Percentiles rank a stretch among this genome's conserved stretches.
Conservation (phyloP, 2,888 invertebrate genomes). For the Punctoribates punctum region DNA sequence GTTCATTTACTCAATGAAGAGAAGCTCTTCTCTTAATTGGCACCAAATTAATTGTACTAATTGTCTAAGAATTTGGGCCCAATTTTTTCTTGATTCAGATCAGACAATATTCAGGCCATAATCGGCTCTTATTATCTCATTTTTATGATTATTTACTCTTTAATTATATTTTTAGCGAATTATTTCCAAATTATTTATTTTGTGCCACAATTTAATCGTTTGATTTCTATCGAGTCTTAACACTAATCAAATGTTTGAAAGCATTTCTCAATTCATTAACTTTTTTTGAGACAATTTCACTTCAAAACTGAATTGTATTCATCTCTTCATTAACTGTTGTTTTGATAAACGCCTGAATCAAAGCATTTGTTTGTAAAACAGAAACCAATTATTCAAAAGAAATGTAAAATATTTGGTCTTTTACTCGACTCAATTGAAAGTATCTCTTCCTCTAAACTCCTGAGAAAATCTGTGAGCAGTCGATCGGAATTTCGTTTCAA, state of each 20-base stretch:
- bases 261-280: neutral
- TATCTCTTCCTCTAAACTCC: too few species aligned
- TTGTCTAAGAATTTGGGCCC: conserved; percentile 3
- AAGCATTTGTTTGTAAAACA: too few species aligned
- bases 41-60: neutral
- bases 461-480: too few species aligned
- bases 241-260: neutral
- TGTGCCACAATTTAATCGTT: conserved; percentile 4
- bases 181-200: neutral
- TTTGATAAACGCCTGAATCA: too few species aligned
- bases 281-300: neutral
- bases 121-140: neutral
- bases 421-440: too few species aligned
- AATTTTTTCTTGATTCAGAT: neutral
- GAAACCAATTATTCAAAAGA: too few species aligned
- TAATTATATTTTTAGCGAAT: neutral
- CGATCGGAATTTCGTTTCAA: too few species aligned
- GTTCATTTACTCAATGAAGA: neutral
- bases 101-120: neutral
- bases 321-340: too few species aligned
- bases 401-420: too few species aligned
- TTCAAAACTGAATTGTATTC: neutral
- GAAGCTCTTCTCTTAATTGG: neutral
- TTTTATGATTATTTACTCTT: neutral
- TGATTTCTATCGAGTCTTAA: neutral